Base-by-base conservation (phyloP, 1,140 invertebrate genomes). In the Papilio xuthus region DNA sequence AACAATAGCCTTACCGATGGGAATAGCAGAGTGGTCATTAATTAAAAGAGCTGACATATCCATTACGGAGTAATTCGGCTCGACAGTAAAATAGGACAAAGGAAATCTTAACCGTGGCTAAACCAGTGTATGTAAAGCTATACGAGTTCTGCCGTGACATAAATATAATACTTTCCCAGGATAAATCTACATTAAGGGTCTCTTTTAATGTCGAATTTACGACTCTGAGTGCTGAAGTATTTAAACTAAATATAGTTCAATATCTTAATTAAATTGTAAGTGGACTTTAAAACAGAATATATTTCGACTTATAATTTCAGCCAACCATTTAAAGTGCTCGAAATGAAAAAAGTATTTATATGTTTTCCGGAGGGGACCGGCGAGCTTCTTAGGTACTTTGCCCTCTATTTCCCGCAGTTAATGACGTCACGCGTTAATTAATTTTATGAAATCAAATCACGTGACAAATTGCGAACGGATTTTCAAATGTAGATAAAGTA, bases 51-150 rank as follows among this genome's bases (percentile, higher is more conserved):
- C 56, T 26, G 23, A 60, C 23, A 20, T 26, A 13, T 26, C 6
- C n/a, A 4, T 60, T 23, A 26, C 23, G 2, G 56, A 60, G 56
- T 10, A 26, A 60, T 26, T 60, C 26, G 56, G 56, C 56, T 60
- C 56, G 10, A 56, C 56, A 60, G 12, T 60, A 13, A 60, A 60
- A 60, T 60, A 26, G 56, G 56, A 60, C 56, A 60, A 26, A 60
- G 56, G 56, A 60, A 60, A 13, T 60, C 56, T 60, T 23, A 12
- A 60, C 23, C 23, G 23, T 60, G 4, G 23, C 56, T 26, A 26
- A 56, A 60, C n/a, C 20, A 56, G 50, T 56, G 20, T n/a, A 47
- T 47, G 18, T n/a, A 20, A 53, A 53, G 50, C 4, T 50, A 6
- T 2, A 15, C 1, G 47, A 50, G 15, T 50, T n/a, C n/a, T 20